Conservation (phyloP, 1,140 invertebrate genomes). For the Caligus rogercresseyi region DNA sequence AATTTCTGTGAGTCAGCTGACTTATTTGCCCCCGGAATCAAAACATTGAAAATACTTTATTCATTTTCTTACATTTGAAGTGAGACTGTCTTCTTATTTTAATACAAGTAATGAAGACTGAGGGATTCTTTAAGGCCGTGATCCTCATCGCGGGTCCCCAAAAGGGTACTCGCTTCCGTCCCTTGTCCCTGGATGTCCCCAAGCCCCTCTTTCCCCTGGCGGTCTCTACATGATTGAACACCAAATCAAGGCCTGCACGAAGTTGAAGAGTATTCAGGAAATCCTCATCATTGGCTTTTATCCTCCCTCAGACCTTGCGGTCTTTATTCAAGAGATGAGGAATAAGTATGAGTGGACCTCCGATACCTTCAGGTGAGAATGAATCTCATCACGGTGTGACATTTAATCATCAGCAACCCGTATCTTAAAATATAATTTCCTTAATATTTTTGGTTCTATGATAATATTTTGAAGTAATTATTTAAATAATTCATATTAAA, state of each 20-base stretch:
- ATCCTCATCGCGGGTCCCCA: constrained; percentile 44
- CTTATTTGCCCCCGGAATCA: no score
- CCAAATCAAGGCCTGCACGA: constrained; percentile 82
- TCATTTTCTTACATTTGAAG: no score
- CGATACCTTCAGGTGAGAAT: constrained; percentile 24
- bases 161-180: constrained; percentile 65
- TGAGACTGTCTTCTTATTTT: no score
- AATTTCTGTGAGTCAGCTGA: no score
- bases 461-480: no score
- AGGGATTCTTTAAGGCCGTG: constrained; percentile 37
- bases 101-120: no score
- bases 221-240: constrained; percentile 87
- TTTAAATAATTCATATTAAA: no score
- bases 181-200: constrained; percentile 82
- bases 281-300: constrained; percentile 89
- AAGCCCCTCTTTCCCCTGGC: constrained; percentile 94
- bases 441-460: no score
- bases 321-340: constrained; percentile 67
- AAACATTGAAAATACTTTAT: no score
- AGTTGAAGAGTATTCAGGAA: constrained; percentile 60
- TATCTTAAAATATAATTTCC: constrained; percentile 21
- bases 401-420: constrained; percentile 20
- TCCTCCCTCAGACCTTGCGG: constrained; percentile 52
- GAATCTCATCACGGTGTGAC: neutral
- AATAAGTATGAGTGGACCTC: constrained; percentile 59